Base-by-base conservation (phyloP, 2,888 invertebrate species). In the Brassicogethes aeneus region DNA sequence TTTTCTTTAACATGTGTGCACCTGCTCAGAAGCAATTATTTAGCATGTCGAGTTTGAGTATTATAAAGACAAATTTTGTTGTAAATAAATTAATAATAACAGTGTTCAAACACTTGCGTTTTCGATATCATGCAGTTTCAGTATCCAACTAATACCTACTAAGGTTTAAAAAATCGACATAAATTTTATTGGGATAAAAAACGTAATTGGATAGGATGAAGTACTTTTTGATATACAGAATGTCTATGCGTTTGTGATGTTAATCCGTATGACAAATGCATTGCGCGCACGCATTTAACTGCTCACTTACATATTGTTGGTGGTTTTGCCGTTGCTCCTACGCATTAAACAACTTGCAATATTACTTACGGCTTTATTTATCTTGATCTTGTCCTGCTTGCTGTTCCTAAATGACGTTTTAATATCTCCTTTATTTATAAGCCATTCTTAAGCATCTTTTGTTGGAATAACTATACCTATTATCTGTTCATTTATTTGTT, bases 201-300 rank as follows among this genome's bases (percentile, higher is more conserved):
- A 39, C 15, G 41, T 42, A 42, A 45, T 40, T 40, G 37, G 40
- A 45, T 45, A 37, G 29, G 36, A 41, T 16, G 42, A 35, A 36
- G 40, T 40, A 34, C 35, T 32, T 40, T 34, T 42, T 13, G 34
- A 31, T 36, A 34, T 45, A 42, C 37, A 39, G 39, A 44, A 41
- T 44, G 39, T 37, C 44, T 45, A 47, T 45, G 47, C 45, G 47
- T 47, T 41, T 43, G 45, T 40, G 47, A 47, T 47, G 45, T 39
- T 47, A 47, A 47, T 47, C 45, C 47, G 31, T 45, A 42, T 47
- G 47, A 47, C 47, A 47, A 47, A 47, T 45, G 45, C 45, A 45
- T 41, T 35, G 31, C 17, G 34, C 43, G 43, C 45, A 47, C 47
- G 47, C 47, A 47, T 45, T 45, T 43, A 42, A 43, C 17, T 32